Percentiles rank a stretch among this genome's conserved stretches.
phyloP scores from a whole-genome alignment of 2,888 invertebrate genomes.

The Toxonevra muliebris region DNA sequence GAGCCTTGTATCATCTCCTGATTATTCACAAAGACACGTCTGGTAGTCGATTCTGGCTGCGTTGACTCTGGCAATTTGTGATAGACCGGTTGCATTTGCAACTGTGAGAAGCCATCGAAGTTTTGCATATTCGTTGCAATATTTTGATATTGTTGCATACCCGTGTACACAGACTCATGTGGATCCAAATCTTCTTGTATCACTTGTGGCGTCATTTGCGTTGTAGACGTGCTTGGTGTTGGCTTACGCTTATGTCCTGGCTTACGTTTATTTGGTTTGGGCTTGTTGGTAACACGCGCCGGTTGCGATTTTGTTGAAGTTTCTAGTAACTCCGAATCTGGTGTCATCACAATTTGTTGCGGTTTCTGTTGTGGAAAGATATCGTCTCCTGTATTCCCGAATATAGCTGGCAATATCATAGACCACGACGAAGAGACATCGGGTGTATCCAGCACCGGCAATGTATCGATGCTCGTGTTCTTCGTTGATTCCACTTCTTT shows the following conservation, averaged over 20 bases:
- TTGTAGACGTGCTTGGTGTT: conserved; percentile 41
- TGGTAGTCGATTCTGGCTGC: conserved; percentile 52
- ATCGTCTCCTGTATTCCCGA: conserved; percentile 75
- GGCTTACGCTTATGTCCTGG: conserved; percentile 55
- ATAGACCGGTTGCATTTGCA: conserved; percentile 57
- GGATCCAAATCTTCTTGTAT: conserved; percentile 57
- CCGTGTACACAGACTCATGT: conserved; percentile 57
- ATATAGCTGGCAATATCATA: conserved; percentile 81
- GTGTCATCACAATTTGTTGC: conserved; percentile 63
- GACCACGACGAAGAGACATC: conserved; percentile 83
- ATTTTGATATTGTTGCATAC: conserved; percentile 58
- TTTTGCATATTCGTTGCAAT: conserved; percentile 52
- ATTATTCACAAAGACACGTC: conserved; percentile 58
- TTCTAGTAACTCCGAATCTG: conserved; percentile 63
- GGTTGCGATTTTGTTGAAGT: conserved; percentile 50
- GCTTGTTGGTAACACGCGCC: conserved; percentile 47
- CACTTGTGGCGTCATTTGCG: conserved; percentile 48
- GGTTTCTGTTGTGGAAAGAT: conserved; percentile 69
- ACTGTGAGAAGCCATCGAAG: conserved; percentile 48
- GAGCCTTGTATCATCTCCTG: conserved; percentile 55
- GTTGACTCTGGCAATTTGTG: conserved; percentile 47
- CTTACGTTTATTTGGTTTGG: conserved; percentile 56
- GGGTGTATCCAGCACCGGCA: conserved; percentile 72
- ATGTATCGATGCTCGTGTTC: conserved; percentile 61
- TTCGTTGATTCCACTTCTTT: conserved; percentile 73